Evolutionary conservation across 92 coral and sea anemone genomes (phyloP), one percentile per base, ranked within the genome.

Genomic region (Ricordea florida): DNA sequence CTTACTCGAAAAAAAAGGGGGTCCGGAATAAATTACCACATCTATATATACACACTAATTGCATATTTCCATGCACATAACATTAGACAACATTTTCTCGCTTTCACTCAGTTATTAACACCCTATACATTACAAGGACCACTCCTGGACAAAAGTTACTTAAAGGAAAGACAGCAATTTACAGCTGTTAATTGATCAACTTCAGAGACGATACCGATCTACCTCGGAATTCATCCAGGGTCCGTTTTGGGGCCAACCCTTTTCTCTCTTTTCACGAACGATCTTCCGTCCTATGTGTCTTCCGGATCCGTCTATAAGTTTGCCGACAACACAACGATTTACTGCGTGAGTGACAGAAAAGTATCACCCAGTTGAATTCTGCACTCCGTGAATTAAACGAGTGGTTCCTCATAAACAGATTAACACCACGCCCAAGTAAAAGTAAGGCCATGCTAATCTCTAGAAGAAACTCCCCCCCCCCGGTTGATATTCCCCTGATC

Each of bases 311-410:
- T 69, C 7, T 48, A 3, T 28, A 49, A 48, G 76, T 69, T 25
- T 33, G 76, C 76, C 9, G 76, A 69, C 29, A 62, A 69, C 42
- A 43, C 74, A 25, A 18, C 26, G 23, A 10, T 61, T 1, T 34
- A 15, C 44, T 34, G 23, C 6, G 16, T 16, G 23, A 47, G 23
- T 27, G 55, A n/a, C n/a, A n/a, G n/a, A n/a, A 3, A 11, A 31
- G 27, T 3, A 49, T 49, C 7, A 10, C 57, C 10, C 57, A 49
- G 26, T 30, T 15, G 2, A 49, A 1, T n/a, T 17, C 11, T 4
- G 57, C 57, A 2, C 57, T 1, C 2, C 5, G 16, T 9, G 57
- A 49, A 10, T 14, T 49, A 8, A 21, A 49, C 21, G 7, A 26
- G 16, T 49, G 57, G 57, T 49, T 26, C 11, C 57, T 49, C 3